Evolutionary conservation across 2,797 vertebrate genomes (phyloP).

Genomic region (Melanitta fusca): DNA sequence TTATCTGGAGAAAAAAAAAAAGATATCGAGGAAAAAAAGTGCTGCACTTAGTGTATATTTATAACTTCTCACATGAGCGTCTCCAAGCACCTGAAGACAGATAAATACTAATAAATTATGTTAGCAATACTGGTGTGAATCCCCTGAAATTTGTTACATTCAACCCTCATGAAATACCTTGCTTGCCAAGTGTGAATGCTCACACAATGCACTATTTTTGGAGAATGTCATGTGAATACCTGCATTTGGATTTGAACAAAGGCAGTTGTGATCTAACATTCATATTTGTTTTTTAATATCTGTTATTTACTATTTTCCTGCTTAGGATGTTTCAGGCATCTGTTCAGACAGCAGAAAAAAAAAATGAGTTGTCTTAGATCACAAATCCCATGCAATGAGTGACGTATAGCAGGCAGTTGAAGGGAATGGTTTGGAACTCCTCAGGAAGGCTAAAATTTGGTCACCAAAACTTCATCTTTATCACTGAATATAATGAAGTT

Average conservation of each 20-base stretch:
- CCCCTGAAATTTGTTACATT: not conserved
- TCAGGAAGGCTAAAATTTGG: not conserved
- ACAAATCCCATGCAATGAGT: not conserved
- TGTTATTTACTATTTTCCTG: not conserved
- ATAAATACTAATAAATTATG: not conserved
- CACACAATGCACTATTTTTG: rapidly evolving
- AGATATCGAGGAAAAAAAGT: not conserved
- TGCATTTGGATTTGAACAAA: not conserved
- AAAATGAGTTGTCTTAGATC: not conserved
- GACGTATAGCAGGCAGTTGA: not conserved
- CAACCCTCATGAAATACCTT: not conserved
- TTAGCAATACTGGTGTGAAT: not conserved
- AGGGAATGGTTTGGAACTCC: not conserved
- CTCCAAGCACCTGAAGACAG: not conserved
- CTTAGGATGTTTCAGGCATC: not conserved
- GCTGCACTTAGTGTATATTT: not conserved
- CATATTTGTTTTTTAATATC: not conserved
- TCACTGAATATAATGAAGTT: not conserved
- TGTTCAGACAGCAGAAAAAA: not conserved
- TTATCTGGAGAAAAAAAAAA: not conserved
- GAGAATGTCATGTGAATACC: not conserved
- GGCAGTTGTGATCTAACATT: not conserved
- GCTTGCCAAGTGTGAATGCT: not conserved
- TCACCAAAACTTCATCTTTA: not conserved
- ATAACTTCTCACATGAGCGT: not conserved